Evolutionary conservation across 2,888 invertebrate genomes (phyloP).

Genomic region (Coenonympha arcania): DNA sequence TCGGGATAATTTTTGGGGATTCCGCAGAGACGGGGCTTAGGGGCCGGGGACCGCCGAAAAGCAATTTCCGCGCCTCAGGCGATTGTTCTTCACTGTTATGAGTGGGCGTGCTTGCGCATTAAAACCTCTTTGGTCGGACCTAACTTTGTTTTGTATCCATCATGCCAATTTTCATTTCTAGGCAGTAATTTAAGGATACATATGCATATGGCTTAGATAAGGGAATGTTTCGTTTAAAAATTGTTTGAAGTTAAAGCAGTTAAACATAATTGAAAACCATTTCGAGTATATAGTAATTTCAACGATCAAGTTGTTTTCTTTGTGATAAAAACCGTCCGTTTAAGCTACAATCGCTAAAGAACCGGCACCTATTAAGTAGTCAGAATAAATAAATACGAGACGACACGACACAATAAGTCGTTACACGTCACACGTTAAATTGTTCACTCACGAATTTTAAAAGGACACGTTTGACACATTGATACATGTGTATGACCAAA

Average conservation of each 20-base stretch:
- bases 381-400: conserved; percentile 38
- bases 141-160: conserved; percentile 27
- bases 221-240: too few relatives aligned
- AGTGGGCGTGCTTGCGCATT: conserved; percentile 28
- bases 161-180: conserved; percentile 18
- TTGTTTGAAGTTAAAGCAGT: too few relatives aligned
- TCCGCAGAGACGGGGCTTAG: conserved; percentile 26
- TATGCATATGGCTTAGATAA: too few relatives aligned
- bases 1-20: conserved; percentile 32
- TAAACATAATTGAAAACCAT: not conserved
- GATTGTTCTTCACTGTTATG: conserved; percentile 37
- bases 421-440: conserved; percentile 50
- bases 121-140: conserved; percentile 31
- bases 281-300: not conserved
- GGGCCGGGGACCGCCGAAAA: conserved; percentile 34
- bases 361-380: conserved; percentile 38
- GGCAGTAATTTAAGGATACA: conserved; percentile 28
- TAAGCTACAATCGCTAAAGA: conserved; percentile 37
- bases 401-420: conserved; percentile 32
- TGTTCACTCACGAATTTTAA: conserved; percentile 44
- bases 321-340: conserved; percentile 35
- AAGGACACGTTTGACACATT: conserved; percentile 21
- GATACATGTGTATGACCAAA: not conserved
- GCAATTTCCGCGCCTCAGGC: conserved; percentile 66
- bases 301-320: not conserved